Evolutionary conservation across 92 coral and sea anemone genomes (phyloP), one percentile per base, ranked within the genome.

Genomic region (Zoanthus solanderi): DNA sequence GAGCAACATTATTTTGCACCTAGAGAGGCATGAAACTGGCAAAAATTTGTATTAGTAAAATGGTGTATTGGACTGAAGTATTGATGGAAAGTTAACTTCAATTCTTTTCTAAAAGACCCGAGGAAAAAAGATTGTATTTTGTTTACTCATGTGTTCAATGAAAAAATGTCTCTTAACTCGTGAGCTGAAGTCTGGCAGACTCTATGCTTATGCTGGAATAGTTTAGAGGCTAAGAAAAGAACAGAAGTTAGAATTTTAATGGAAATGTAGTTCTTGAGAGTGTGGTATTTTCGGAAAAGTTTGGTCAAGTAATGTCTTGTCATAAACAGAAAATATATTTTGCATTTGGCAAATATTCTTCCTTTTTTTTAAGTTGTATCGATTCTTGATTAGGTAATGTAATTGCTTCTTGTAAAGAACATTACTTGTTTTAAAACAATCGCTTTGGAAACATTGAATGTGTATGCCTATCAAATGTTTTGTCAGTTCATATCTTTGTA

Each of bases 171-270:
- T 81, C 76, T 30, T 12, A 34, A 47, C 75, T 81, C 85, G 15
- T 81, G 85, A 31, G 31, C 75, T 29, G 31, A 66, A 68, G 85
- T 81, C 75, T 81, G 45, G 85, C 29, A 16, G 47, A 71, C 29
- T 16, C 23, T 14, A 7, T 18, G 75, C 56, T 66, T 75, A 67
- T 81, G 85, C 85, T 81, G 85, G 85, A 45, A 44, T 45, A 13
- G 85, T 67, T 67, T 81, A 10, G 85, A 47, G 74, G 75, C 44
- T 28, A 66, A 14, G 23, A 81, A 5, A 28, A 9, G 15, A 23
- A 60, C 28, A 2, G 13, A 23, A 63, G 53, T 15, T 28, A 37
- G 0, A 6, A 44, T 11, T 15, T 30, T 30, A 1, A 28, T 16
- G 15, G 28, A 8, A 34, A 0, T 3, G 1, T 47, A 13, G 52